Conservation (phyloP, 2,113 vertebrate species). For the Oreocharis arfaki region DNA sequence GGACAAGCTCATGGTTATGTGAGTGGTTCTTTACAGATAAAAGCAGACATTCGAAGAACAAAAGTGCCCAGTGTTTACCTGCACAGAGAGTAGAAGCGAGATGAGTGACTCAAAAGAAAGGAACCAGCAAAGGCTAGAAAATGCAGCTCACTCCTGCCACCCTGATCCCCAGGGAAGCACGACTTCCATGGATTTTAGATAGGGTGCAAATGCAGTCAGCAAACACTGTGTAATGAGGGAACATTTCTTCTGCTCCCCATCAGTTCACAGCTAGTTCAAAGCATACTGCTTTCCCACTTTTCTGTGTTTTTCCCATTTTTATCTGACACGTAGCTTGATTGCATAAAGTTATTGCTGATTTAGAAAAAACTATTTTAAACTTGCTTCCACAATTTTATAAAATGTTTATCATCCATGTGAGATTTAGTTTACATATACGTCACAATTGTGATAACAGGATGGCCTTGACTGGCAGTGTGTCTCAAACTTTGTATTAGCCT, state of each 20-base stretch:
- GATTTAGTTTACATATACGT: not conserved
- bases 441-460: not conserved
- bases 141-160: not conserved
- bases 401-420: not conserved
- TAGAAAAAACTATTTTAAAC: not conserved
- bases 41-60: not conserved
- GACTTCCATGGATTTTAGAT: not conserved
- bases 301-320: not conserved
- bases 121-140: not conserved
- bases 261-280: not conserved
- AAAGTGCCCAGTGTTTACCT: not conserved
- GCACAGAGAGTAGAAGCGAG: not conserved
- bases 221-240: fast-evolving
- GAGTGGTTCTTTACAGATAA: not conserved
- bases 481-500: not conserved
- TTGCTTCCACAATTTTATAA: not conserved
- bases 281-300: not conserved
- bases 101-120: not conserved
- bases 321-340: not conserved
- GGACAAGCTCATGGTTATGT: not conserved
- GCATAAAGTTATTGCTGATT: not conserved
- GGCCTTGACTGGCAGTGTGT: not conserved
- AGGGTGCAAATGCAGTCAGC: not conserved
- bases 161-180: not conserved
- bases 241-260: not conserved